Base-by-base conservation (phyloP, 2,888 invertebrate genomes). In the Microctonus hyperodae region DNA sequence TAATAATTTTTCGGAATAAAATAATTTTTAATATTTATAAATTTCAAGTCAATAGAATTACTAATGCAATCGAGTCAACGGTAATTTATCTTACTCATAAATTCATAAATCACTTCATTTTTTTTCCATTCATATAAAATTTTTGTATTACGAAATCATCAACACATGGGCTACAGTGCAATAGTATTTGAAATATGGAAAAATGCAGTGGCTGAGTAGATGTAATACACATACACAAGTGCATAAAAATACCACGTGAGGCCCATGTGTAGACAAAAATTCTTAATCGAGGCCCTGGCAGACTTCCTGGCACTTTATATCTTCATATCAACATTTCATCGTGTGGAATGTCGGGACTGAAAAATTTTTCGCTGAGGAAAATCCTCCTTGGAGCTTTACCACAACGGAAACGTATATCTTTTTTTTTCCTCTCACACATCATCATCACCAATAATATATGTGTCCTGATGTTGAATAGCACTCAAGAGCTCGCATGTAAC, bases 171-270 rank as follows among this genome's bases (percentile, higher is more conserved):
- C 13, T n/a, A 22, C 74, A 75, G 77, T 77, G 53, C 35, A 58
- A 63, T 50, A 22, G 56, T 60, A 57, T 44, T 31, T 51, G 79
- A 80, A 81, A 81, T 78, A 75, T 78, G 79, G 81, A 81, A 81
- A 82, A 81, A 81, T 74, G 73, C 69, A 56, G 50, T 60, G 64
- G 20, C 25, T 53, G 11, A 16, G 3, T 44, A 6, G 3, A 28
- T 28, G 7, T 28, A 28, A 28, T 44, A 16, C 44, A 44, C 20
- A 44, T 74, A 33, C 13, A 25, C 23, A 28, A n/a, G 11, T 4
- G 28, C 79, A 79, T 79, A 80, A 81, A 80, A 72, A 81, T 81
- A 73, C 78, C 79, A 81, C 80, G 79, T 81, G 82, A 81, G 73
- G 75, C 73, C 78, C 82, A 82, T 77, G 79, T 81, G 80, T 70